Evolutionary conservation across 2,888 invertebrate genomes (phyloP).

Genomic region (Rhingia rostrata): DNA sequence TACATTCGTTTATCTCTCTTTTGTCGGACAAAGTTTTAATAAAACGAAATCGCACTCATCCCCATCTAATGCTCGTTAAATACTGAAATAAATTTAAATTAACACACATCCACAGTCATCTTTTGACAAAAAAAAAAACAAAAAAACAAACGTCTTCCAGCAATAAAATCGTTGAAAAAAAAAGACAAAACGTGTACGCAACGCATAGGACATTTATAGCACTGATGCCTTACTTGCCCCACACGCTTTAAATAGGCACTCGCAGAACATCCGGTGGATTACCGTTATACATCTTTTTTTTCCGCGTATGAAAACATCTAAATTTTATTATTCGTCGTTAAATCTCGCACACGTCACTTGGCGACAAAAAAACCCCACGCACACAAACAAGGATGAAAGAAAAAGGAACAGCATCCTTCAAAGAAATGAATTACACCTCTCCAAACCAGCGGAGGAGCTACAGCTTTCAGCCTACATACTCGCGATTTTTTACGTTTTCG

Average conservation of each 20-base stretch:
- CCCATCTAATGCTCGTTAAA: background rate
- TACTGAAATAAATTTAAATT: conserved; percentile 48
- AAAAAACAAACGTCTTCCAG: conserved; percentile 12
- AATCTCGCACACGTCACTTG: conserved; percentile 32
- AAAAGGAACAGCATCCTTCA: background rate
- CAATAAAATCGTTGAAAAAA: conserved; percentile 8
- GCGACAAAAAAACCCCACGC: background rate
- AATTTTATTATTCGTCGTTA: conserved; percentile 51
- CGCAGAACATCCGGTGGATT: conserved; percentile 58
- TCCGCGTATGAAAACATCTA: conserved; percentile 22
- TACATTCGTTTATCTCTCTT: conserved; percentile 4
- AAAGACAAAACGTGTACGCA: conserved; percentile 26
- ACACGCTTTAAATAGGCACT: background rate
- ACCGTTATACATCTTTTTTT: conserved; percentile 32
- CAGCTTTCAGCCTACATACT: conserved; percentile 1
- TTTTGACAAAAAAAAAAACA: background rate
- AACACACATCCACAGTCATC: conserved; percentile 34
- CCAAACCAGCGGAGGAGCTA: background rate
- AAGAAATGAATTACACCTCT: conserved; percentile 2
- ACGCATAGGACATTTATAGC: conserved; percentile 5
- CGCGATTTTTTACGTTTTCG: conserved; percentile 42
- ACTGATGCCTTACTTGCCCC: conserved; percentile 5
- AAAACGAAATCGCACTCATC: background rate
- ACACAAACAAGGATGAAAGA: background rate
- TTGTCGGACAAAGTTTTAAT: background rate